These are phyloP conservation scores for Oreochromis aureus DNA, from an alignment of 2,113 vertebrate species.

Conservation along the genomic window DNA sequence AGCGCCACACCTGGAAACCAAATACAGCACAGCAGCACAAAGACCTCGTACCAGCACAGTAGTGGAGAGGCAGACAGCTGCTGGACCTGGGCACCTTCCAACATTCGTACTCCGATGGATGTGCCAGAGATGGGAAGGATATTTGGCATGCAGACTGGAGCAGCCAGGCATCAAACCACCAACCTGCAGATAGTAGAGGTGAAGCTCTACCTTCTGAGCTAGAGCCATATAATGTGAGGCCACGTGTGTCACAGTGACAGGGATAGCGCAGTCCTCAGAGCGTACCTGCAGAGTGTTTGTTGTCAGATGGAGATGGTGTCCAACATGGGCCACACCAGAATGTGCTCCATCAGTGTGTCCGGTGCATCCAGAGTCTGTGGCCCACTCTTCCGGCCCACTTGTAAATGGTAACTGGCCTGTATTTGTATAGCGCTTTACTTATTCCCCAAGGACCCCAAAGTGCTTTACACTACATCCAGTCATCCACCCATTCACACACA, in stretches of 20 bases:
- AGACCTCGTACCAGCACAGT: not conserved
- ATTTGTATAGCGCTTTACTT: too few relatives aligned
- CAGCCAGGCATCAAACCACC: not conserved
- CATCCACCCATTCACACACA: too few relatives aligned
- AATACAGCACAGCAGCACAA: not conserved
- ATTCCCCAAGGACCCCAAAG: too few relatives aligned
- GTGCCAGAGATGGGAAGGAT: not conserved
- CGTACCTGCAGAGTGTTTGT: not conserved
- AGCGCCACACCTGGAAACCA: too few relatives aligned
- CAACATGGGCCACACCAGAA: not conserved
- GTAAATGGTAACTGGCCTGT: not conserved
- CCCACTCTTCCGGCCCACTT: not conserved
- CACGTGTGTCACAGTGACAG: not conserved
- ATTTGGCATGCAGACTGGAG: not conserved
- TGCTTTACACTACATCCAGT: too few relatives aligned
- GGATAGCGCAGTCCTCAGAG: not conserved
- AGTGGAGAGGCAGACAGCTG: accelerated
- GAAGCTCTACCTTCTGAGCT: not conserved
- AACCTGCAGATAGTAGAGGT: not conserved
- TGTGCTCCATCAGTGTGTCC: not conserved
- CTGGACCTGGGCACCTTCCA: accelerated
- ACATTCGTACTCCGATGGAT: not conserved
- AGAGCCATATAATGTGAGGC: not conserved
- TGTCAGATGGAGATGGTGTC: not conserved
- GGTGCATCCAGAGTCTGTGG: not conserved